phyloP scores from a whole-genome alignment of 2,797 vertebrate genomes.

The Pristis pectinata region DNA sequence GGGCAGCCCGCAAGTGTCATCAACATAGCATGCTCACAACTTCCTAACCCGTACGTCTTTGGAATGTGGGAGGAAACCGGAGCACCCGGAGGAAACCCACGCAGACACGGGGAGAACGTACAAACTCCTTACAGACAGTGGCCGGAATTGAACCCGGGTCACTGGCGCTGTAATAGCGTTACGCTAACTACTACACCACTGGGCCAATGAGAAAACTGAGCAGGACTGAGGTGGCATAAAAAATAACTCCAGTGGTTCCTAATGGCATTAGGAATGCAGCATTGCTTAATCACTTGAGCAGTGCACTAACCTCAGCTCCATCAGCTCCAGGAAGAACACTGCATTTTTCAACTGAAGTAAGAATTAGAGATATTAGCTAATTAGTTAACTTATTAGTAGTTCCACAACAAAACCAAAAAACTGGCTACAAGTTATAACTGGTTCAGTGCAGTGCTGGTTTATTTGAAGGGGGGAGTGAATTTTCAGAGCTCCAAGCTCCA shows the following conservation, averaged over 20 bases:
- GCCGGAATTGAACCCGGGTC: too few relatives aligned
- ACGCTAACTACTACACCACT: background rate
- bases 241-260: background rate
- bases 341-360: background rate
- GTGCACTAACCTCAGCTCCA: background rate
- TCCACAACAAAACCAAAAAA: background rate
- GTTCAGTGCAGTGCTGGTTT: background rate
- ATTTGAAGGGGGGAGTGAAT: background rate
- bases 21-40: too few relatives aligned
- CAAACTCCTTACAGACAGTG: too few relatives aligned
- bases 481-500: background rate
- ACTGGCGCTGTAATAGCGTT: too few relatives aligned
- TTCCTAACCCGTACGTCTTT: too few relatives aligned
- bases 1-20: too few relatives aligned
- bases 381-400: background rate
- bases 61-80: too few relatives aligned
- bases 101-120: too few relatives aligned
- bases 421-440: background rate
- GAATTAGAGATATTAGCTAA: background rate
- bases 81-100: too few relatives aligned
- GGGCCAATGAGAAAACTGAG: background rate
- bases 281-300: background rate
- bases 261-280: background rate
- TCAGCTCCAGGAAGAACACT: background rate
- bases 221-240: background rate